phyloP scores from a whole-genome alignment of 2,888 invertebrate genomes.

The Temnothorax unifasciatus region DNA sequence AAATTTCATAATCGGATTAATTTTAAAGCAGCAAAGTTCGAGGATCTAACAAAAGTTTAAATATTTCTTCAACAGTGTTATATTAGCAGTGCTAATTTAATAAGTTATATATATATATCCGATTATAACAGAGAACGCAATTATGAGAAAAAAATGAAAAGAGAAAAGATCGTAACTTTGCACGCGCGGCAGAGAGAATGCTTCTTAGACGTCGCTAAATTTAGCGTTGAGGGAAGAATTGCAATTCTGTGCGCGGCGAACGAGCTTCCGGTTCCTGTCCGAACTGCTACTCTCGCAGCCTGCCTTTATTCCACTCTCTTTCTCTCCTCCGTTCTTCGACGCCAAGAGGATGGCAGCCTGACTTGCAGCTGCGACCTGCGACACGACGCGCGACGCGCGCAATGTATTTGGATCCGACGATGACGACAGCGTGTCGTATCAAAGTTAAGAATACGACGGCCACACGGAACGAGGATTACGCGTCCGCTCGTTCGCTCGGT shows the following conservation, averaged over 20 bases:
- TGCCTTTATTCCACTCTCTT: neutral
- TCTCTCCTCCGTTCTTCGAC: conserved; percentile 10
- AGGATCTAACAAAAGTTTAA: neutral
- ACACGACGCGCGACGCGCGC: neutral
- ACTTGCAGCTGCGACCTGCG: conserved; percentile 23
- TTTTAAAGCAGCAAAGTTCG: neutral
- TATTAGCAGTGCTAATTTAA: neutral
- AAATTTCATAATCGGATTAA: conserved; percentile 4
- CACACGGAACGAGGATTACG: conserved; percentile 42
- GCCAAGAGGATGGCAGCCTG: conserved; percentile 75
- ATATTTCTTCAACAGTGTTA: neutral
- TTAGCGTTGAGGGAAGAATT: conserved; percentile 13
- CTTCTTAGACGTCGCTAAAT: neutral
- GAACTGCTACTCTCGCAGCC: neutral
- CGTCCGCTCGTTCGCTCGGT: conserved; percentile 27
- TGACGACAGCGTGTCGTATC: conserved; percentile 39
- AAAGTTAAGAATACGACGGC: conserved; percentile 46
- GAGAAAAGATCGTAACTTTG: neutral
- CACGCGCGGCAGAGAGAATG: neutral
- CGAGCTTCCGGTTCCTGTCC: conserved; percentile 40
- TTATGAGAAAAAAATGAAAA: neutral
- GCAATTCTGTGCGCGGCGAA: conserved; percentile 21
- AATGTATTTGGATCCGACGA: conserved; percentile 32
- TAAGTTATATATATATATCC: neutral
- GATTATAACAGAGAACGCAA: neutral